Percentiles rank a stretch among this genome's conserved stretches.
These are phyloP conservation scores for Medauroidea extradentata DNA, from an alignment of 1,140 invertebrate genomes.

Conservation along the genomic window DNA sequence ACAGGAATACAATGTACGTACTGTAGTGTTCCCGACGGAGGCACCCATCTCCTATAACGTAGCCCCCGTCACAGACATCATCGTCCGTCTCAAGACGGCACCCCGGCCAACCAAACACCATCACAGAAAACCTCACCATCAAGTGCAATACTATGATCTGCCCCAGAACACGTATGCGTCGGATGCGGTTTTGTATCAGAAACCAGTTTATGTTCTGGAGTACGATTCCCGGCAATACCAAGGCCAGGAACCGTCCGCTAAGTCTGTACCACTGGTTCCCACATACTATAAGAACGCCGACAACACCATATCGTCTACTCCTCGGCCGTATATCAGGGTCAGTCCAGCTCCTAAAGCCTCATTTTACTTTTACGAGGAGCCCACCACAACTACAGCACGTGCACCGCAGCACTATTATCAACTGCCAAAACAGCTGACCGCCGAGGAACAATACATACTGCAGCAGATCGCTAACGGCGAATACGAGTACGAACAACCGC, in stretches of 20 bases:
- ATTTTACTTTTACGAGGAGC: slow-evolving; percentile 36
- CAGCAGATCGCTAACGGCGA: neutral
- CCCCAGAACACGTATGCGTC: neutral
- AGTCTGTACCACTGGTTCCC: neutral
- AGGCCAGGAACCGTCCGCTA: neutral
- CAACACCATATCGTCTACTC: neutral
- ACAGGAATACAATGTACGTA: slow-evolving; percentile 5
- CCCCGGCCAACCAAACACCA: neutral
- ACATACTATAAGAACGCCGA: too few species aligned
- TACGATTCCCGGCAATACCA: neutral
- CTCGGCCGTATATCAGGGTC: neutral
- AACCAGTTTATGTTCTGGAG: neutral
- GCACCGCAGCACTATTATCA: slow-evolving; percentile 6
- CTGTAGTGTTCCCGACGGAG: slow-evolving; percentile 1
- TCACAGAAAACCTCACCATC: too few species aligned
- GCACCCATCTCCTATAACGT: slow-evolving; percentile 28
- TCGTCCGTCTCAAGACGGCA: neutral
- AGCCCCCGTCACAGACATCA: slow-evolving; percentile 19
- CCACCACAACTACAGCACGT: slow-evolving; percentile 9
- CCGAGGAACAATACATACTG: neutral
- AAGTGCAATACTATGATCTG: neutral
- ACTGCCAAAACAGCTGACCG: neutral
- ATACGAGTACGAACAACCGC: neutral
- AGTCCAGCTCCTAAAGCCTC: slow-evolving; percentile 18
- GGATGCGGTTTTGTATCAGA: neutral